These are phyloP conservation scores for Promerops cafer DNA, from an alignment of 2,113 vertebrate species.

Conservation along the genomic window DNA sequence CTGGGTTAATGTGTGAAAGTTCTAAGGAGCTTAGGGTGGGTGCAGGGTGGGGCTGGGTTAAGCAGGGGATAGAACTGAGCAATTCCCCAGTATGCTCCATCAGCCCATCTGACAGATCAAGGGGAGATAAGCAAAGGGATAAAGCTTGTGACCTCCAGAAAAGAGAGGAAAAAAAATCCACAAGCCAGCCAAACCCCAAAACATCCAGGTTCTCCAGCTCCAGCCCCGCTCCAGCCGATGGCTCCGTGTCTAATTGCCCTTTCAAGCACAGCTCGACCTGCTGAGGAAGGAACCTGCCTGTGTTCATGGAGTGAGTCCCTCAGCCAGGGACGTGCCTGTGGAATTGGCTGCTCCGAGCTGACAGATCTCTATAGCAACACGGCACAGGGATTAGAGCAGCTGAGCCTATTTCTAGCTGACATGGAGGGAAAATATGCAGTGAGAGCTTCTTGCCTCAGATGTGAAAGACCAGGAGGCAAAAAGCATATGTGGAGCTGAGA, in stretches of 20 bases:
- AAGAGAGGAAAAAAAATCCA: neutral
- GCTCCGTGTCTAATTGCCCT: neutral
- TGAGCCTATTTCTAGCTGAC: neutral
- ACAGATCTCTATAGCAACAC: constrained; percentile 24
- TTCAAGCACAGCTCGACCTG: neutral
- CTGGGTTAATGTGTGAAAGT: constrained; percentile 51
- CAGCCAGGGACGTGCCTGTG: neutral
- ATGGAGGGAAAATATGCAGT: neutral
- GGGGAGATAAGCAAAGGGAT: neutral
- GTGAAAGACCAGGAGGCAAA: constrained; percentile 47
- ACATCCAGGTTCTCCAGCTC: neutral
- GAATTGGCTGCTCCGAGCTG: neutral
- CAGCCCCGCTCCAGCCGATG: neutral
- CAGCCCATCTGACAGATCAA: neutral
- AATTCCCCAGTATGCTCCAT: constrained; percentile 3
- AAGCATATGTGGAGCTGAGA: neutral
- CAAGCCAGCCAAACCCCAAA: neutral
- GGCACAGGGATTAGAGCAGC: neutral
- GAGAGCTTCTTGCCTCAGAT: constrained; percentile 3
- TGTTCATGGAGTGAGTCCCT: neutral
- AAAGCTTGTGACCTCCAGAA: neutral
- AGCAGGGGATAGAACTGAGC: constrained; percentile 20
- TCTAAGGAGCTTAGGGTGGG: neutral
- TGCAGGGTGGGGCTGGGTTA: neutral
- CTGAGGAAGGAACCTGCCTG: neutral